Percentiles rank a stretch among this genome's conserved stretches.
phyloP scores from a whole-genome alignment of 2,888 invertebrate genomes.

The Smittia sp. region DNA sequence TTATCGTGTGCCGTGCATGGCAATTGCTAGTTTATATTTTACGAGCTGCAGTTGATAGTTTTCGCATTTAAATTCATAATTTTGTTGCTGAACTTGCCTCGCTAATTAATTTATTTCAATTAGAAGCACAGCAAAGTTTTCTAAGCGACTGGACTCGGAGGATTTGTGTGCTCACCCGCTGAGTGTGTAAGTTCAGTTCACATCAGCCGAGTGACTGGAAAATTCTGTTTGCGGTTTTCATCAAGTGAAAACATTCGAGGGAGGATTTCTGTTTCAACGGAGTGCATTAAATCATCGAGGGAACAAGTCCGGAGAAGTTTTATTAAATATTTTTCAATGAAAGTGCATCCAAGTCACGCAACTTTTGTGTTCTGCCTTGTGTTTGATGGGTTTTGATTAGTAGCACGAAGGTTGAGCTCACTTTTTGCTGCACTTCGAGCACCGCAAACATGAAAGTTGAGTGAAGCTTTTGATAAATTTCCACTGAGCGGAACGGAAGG shows the following conservation, averaged over 20 bases:
- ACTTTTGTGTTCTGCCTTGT: constrained; percentile 20
- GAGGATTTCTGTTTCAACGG: not conserved
- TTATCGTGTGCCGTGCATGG: not conserved
- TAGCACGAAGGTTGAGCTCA: not conserved
- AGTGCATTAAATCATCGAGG: not conserved
- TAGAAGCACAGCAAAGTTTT: not conserved
- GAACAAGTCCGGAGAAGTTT: not conserved
- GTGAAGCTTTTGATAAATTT: not conserved
- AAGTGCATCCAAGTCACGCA: constrained; percentile 30
- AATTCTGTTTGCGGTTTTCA: not conserved
- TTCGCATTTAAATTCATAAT: constrained; percentile 13
- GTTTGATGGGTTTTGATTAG: constrained; percentile 25
- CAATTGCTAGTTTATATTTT: not conserved
- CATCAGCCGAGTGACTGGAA: not conserved
- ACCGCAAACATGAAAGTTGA: constrained; percentile 31
- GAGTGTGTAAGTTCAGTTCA: constrained; percentile 1
- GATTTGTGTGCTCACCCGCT: not conserved
- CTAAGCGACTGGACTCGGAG: not conserved
- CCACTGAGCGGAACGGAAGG: not conserved
- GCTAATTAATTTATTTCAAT: constrained; percentile 22
- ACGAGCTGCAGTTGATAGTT: not conserved
- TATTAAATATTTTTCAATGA: constrained; percentile 18
- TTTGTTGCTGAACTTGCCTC: not conserved
- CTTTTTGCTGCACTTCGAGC: not conserved
- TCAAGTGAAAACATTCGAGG: not conserved